phyloP scores from a whole-genome alignment of 2,888 invertebrate species.

The Aspidiotus destructor region DNA sequence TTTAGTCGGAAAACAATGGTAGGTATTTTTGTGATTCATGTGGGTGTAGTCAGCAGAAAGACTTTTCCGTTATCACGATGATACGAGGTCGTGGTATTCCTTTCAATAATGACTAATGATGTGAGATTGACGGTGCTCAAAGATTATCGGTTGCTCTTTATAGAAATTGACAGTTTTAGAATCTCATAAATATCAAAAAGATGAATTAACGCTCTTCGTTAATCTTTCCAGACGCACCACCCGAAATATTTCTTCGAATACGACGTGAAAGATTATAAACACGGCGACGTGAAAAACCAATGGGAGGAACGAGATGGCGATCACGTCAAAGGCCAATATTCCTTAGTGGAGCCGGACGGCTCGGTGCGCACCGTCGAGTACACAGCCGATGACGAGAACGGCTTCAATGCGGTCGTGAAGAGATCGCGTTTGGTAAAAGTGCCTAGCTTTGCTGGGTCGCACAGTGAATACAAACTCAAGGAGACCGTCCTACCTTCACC shows the following conservation, averaged over 20 bases:
- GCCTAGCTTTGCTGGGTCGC: not conserved
- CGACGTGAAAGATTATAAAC: conserved; percentile 28
- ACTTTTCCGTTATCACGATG: too few species aligned
- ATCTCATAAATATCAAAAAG: too few species aligned
- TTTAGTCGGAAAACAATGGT: too few species aligned
- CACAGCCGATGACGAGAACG: conserved; percentile 23
- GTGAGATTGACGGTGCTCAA: too few species aligned
- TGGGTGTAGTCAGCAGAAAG: too few species aligned
- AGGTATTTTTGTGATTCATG: too few species aligned
- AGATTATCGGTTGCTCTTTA: too few species aligned
- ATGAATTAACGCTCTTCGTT: not conserved
- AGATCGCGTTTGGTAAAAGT: conserved; percentile 18
- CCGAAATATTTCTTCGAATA: conserved; percentile 32
- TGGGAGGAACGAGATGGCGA: conserved; percentile 31
- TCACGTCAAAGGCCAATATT: conserved; percentile 30
- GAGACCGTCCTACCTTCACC: not conserved
- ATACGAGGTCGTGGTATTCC: too few species aligned
- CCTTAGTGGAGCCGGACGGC: conserved; percentile 30
- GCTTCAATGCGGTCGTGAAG: conserved; percentile 30
- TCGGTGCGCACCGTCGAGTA: conserved; percentile 29
- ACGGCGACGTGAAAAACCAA: conserved; percentile 31
- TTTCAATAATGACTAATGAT: too few species aligned
- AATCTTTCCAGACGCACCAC: conserved; percentile 11
- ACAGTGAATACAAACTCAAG: conserved; percentile 7
- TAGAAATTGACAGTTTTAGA: too few species aligned